Base-by-base conservation (phyloP, 2,113 vertebrate species). In the Sturnus vulgaris region DNA sequence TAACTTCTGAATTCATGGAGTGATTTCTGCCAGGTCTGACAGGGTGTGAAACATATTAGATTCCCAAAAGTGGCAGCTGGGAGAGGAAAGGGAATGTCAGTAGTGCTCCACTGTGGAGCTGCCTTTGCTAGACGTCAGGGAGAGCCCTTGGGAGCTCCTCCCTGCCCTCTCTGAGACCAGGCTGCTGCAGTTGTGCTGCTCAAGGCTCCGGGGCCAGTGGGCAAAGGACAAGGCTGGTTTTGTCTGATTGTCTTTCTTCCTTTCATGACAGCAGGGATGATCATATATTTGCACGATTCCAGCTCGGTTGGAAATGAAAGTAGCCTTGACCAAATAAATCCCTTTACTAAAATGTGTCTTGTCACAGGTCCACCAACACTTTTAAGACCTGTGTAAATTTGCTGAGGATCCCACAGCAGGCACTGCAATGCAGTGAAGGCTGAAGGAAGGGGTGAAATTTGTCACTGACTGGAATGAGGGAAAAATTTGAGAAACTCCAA, bases 21-120 rank as follows among this genome's bases (percentile, higher is more conserved):
- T 55, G 23, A 95, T 76, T 95, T 93, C 92, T 95, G 93, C 95
- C 92, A 95, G 78, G 81, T 75, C 91, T 95, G 52, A 46, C 46
- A 80, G 78, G 30, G 88, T 70, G 55, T 88, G 78, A 93, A 94
- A 90, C 37, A 42, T 9, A 22, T 73, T 39, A 91, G 28, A 46
- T 73, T 92, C 79, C 79, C 46, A 88, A 80, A 93, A 93, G 56
- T 3, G 55, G 88, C 66, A 95, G 40, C 61, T 82, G 50, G 39
- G 30, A 92, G 16, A 90, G 44, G 57, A 80, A 93, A 73, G n/a
- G 56, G 39, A 84, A 71, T 79, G 39, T 37, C 65, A 79, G 16
- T 7, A 57, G 25, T 12, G 30, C 23, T 95, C 76, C 16, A 33
- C 15, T 42, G 55, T 6, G n/a, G 46, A 11, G 28, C 14, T 85